Evolutionary conservation across 2,888 invertebrate species (phyloP).

Genomic region (Oligia strigilis): DNA sequence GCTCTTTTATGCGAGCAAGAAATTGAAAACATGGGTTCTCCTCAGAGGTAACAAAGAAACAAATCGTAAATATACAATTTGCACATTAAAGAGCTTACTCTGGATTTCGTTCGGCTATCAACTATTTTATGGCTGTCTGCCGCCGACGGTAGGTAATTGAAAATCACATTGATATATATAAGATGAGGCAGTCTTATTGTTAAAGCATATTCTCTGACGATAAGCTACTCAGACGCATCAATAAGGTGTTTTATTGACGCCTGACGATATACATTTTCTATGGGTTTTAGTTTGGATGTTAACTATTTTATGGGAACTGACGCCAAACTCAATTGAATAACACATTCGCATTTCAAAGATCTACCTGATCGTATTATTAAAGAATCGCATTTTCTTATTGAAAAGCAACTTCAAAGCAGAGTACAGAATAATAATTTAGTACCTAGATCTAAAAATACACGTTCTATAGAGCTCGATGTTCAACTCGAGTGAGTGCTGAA

Average conservation of each 20-base stretch:
- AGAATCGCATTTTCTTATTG: conserved; percentile 32
- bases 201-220: conserved; percentile 9
- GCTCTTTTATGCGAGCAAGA: conserved; percentile 43
- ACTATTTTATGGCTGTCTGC: conserved; percentile 42
- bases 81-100: conserved; percentile 47
- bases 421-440: conserved; percentile 24
- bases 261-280: neutral
- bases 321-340: conserved; percentile 6
- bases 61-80: conserved; percentile 58
- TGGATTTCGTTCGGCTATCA: conserved; percentile 47
- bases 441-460: conserved; percentile 43
- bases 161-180: conserved; percentile 45
- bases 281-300: neutral
- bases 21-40: conserved; percentile 49
- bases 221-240: conserved; percentile 8
- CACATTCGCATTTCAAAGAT: conserved; percentile 29
- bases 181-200: conserved; percentile 17
- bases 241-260: neutral
- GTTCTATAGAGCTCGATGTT: conserved; percentile 33
- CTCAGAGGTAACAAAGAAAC: conserved; percentile 45
- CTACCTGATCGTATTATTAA: conserved; percentile 7
- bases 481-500: conserved; percentile 41
- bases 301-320: conserved; percentile 12
- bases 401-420: conserved; percentile 20
- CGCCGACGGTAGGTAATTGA: conserved; percentile 47